Percentiles rank a stretch among this genome's conserved stretches.
Conservation (phyloP, 2,888 invertebrate genomes). For the Ptilodon capucinus region DNA sequence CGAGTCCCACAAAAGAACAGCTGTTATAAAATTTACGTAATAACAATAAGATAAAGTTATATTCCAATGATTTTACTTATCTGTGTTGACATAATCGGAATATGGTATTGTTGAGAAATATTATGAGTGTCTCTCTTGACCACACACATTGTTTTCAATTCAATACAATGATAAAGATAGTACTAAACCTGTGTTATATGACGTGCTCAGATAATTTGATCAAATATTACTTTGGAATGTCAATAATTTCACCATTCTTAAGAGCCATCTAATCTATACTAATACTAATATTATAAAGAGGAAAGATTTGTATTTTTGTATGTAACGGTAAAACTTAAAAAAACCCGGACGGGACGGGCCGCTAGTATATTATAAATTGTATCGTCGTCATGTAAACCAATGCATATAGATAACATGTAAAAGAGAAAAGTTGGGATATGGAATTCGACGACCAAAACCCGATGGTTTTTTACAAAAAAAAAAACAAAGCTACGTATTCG, state of each 20-base stretch:
- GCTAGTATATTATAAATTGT: too few relatives aligned
- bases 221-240: conserved; percentile 9
- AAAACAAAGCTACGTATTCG: conserved; percentile 55
- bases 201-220: conserved; percentile 7
- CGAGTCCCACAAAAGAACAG: background rate
- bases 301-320: too few relatives aligned
- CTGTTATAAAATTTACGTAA: conserved; percentile 15
- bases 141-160: conserved; percentile 30
- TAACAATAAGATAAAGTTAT: conserved; percentile 13
- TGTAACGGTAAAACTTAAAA: too few relatives aligned
- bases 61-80: conserved; percentile 20
- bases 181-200: conserved; percentile 21
- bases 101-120: background rate
- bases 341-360: too few relatives aligned
- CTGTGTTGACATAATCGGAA: conserved; percentile 16
- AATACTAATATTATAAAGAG: too few relatives aligned
- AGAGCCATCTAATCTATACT: too few relatives aligned
- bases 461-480: conserved; percentile 61
- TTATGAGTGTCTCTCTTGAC: conserved; percentile 8
- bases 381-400: conserved; percentile 49
- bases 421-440: conserved; percentile 66
- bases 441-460: conserved; percentile 65
- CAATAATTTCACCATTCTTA: too few relatives aligned
- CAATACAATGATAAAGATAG: conserved; percentile 21
- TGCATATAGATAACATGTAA: conserved; percentile 56